phyloP scores from a whole-genome alignment of 2,113 vertebrate genomes.

The Pedetes capensis region DNA sequence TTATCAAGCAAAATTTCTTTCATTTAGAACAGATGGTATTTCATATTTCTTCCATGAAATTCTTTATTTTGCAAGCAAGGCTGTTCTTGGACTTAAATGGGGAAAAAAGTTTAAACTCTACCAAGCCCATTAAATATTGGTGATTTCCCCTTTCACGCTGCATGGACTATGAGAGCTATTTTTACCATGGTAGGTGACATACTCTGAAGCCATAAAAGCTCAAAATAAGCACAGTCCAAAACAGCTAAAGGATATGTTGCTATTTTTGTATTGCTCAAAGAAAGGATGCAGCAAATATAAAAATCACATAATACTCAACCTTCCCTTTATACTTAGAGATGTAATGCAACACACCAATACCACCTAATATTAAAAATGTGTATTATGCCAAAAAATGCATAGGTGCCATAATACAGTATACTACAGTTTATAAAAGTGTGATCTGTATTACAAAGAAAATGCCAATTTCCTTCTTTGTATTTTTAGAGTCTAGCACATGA shows the following conservation, averaged over 20 bases:
- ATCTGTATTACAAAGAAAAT: conserved; percentile 3
- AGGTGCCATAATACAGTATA: not conserved
- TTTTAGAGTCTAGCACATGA: conserved; percentile 31
- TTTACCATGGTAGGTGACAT: not conserved
- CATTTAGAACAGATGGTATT: conserved; percentile 28
- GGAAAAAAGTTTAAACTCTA: not conserved
- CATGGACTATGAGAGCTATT: not conserved
- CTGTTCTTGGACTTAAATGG: conserved; percentile 45
- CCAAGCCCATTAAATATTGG: not conserved
- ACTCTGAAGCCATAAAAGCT: conserved; percentile 15
- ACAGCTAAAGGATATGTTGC: not conserved
- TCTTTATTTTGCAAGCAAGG: conserved; percentile 57
- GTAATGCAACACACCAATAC: not conserved
- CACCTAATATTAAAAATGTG: not conserved
- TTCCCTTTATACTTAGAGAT: not conserved
- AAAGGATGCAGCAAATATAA: not conserved
- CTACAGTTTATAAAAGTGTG: not conserved
- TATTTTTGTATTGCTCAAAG: not conserved
- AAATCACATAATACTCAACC: not conserved
- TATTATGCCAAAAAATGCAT: not conserved
- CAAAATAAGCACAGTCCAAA: not conserved
- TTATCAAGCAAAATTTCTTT: conserved; percentile 53
- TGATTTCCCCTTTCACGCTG: not conserved
- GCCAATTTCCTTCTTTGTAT: not conserved
- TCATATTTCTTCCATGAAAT: conserved; percentile 46